A percentile compares a stretch with the other conserved stretches of the same genome.
Conservation (phyloP, 2,888 invertebrate genomes). For the Vesta saturnalis region DNA sequence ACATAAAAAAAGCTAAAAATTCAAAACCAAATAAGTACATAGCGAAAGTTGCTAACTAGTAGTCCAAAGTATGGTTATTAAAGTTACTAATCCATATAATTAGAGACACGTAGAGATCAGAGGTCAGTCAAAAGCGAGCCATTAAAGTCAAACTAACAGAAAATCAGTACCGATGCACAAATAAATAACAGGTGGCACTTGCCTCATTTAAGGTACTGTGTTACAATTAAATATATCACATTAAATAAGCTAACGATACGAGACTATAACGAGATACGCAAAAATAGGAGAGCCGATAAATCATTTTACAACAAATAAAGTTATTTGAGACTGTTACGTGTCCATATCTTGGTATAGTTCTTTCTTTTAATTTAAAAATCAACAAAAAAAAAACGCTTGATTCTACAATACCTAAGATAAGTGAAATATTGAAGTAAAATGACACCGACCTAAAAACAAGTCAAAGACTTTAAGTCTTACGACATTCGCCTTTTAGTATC, state of each 20-base stretch:
- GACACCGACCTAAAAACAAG: constrained; percentile 32
- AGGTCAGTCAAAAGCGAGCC: constrained; percentile 53
- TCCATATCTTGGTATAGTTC: too few relatives aligned
- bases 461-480: constrained; percentile 22
- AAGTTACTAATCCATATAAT: constrained; percentile 14
- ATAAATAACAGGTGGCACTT: constrained; percentile 47
- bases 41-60: neutral
- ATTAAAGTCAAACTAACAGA: constrained; percentile 48
- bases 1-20: constrained; percentile 6
- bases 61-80: neutral
- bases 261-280: constrained; percentile 45
- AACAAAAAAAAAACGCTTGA: constrained; percentile 10
- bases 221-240: constrained; percentile 58
- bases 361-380: constrained; percentile 15
- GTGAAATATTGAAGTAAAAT: constrained; percentile 24
- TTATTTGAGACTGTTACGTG: neutral
- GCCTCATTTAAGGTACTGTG: constrained; percentile 51
- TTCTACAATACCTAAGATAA: constrained; percentile 16
- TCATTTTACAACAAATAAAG: constrained; percentile 30
- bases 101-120: constrained; percentile 50
- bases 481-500: constrained; percentile 35
- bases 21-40: constrained; percentile 10
- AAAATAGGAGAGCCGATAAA: constrained; percentile 34
- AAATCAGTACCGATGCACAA: constrained; percentile 57
- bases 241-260: constrained; percentile 56